Base-by-base conservation (phyloP, 2,797 vertebrate genomes). In the Sphaeramia orbicularis region DNA sequence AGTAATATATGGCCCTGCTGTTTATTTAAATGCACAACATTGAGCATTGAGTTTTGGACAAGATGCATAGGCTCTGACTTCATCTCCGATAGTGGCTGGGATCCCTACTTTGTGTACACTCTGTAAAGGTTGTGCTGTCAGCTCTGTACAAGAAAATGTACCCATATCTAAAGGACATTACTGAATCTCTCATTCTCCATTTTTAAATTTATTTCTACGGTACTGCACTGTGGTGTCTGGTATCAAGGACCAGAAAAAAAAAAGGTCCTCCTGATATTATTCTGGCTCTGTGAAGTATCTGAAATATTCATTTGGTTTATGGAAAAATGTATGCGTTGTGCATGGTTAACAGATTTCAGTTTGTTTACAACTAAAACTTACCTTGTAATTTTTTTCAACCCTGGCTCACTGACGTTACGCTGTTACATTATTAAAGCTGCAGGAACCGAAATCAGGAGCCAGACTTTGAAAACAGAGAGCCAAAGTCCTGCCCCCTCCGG, bases 1-100 rank as follows among this genome's bases (percentile, higher is more conserved):
- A 68, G 76, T 62, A 84, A 78, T 79, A 81, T 63, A 65, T 81
- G 62, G 53, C 66, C 60, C 61, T 71, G 42, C 54, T 83, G 74
- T 86, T 86, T 89, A 78, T 85, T 87, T 83, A 81, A 82, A 83
- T 78, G 9, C 50, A 63, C 37, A 72, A 27, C 59, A 53, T 64
- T 84, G 51, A 40, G 43, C 53, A 65, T 40, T 58, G 38, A 48
- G 13, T 38, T 83, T 71, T 69, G 43, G 50, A 73, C 19, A 59
- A 61, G 59, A 84, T 47, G 40, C 52, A 73, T 58, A 21, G 30
- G 49, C 53, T 12, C 27, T 6, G 19, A 55, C 49, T 52, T 59
- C 1, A 9, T 48, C 50, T 58, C 30, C 81, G 71, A 64, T 72
- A 49, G 37, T 61, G 48, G 63, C 63, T 71, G n/a, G 6, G 37